These are phyloP conservation scores for Drosophila testacea DNA, from an alignment of 2,888 invertebrate species.

Conservation along the genomic window DNA sequence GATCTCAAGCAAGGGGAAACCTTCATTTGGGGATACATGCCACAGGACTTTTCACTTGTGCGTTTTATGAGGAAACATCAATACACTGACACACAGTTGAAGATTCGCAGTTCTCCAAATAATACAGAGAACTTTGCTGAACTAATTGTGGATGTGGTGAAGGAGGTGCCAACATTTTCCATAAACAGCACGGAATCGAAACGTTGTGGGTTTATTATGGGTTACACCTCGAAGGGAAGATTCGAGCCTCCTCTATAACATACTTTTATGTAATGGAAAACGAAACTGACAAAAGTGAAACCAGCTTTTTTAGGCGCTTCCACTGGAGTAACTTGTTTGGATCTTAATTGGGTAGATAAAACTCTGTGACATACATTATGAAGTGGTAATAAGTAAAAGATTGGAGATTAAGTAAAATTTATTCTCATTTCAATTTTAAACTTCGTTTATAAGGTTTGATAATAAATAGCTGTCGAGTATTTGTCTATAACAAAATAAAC, in stretches of 20 bases:
- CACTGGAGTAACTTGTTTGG: conserved; percentile 5
- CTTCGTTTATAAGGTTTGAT: too few relatives aligned
- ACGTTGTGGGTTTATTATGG: conserved; percentile 45
- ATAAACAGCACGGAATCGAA: background rate
- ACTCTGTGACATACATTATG: background rate
- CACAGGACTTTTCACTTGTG: conserved; percentile 34
- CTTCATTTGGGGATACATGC: conserved; percentile 66
- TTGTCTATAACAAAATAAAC: background rate
- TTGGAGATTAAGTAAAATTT: background rate
- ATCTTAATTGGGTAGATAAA: background rate
- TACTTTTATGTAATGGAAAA: conserved; percentile 46
- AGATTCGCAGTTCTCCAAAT: conserved; percentile 5
- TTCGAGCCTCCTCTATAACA: background rate
- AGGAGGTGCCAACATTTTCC: background rate
- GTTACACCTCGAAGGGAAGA: conserved; percentile 19
- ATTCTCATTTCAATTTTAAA: background rate
- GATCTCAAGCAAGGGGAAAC: conserved; percentile 38
- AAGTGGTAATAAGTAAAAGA: background rate
- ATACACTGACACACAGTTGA: conserved; percentile 18
- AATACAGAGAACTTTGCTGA: conserved; percentile 18
- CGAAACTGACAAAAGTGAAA: background rate
- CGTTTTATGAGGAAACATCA: conserved; percentile 17
- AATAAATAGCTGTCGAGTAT: background rate
- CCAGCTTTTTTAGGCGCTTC: conserved; percentile 41
- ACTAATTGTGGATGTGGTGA: conserved; percentile 28